These are phyloP conservation scores for Gambusia yucatana DNA, from an alignment of 2,797 vertebrate genomes.

Conservation along the genomic window DNA sequence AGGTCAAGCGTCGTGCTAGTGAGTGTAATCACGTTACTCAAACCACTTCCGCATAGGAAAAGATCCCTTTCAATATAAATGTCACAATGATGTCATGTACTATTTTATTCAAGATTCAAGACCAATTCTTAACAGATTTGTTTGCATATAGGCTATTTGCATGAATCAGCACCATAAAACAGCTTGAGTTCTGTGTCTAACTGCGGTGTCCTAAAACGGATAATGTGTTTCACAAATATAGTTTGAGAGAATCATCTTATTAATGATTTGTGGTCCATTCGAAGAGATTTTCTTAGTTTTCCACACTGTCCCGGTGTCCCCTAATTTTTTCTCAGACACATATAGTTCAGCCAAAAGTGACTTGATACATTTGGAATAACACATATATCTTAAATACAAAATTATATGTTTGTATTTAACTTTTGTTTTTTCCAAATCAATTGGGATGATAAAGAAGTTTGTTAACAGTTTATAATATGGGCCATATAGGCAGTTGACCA, in stretches of 20 bases:
- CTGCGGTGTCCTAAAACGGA: not conserved
- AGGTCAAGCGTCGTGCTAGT: conserved; percentile 30
- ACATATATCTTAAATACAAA: not conserved
- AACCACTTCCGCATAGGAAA: conserved; percentile 31
- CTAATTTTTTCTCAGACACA: not conserved
- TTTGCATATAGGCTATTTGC: not conserved
- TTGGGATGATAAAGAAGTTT: not conserved
- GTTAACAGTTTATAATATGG: not conserved
- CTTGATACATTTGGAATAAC: not conserved
- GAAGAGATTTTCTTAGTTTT: not conserved
- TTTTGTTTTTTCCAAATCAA: not conserved
- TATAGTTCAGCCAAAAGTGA: not conserved
- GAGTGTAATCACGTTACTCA: not conserved
- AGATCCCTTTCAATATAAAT: conserved; percentile 54
- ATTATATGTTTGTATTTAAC: not conserved
- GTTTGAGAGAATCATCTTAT: not conserved
- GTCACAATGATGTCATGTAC: not conserved
- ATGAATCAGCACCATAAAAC: not conserved
- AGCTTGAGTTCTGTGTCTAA: not conserved
- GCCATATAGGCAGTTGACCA: not conserved
- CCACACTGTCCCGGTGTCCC: not conserved
- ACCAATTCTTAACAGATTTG: not conserved
- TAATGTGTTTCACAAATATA: not conserved
- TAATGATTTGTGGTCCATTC: not conserved
- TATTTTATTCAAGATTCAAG: not conserved